Evolutionary conservation across 2,888 invertebrate species (phyloP).

Genomic region (Dryomyza anilis): DNA sequence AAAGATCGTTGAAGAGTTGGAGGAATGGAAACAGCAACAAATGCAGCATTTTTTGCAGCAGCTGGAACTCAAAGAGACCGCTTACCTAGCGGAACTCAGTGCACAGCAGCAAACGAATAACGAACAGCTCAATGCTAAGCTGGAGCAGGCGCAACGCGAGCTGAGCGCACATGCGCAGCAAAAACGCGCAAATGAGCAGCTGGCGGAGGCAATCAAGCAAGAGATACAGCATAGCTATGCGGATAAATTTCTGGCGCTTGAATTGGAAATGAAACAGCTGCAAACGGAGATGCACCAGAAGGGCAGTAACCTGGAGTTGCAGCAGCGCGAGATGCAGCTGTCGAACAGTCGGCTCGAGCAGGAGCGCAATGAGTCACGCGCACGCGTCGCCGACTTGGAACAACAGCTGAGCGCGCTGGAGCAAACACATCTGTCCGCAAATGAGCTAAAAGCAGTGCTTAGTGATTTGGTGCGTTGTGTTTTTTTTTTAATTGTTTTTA

Average conservation of each 20-base stretch:
- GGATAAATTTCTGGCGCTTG: constrained; percentile 40
- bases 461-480: constrained; percentile 67
- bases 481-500: not conserved
- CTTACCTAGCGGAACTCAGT: constrained; percentile 64
- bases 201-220: constrained; percentile 21
- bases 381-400: constrained; percentile 45
- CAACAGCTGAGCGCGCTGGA: constrained; percentile 57
- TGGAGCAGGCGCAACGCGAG: constrained; percentile 29
- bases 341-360: constrained; percentile 62
- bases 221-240: constrained; percentile 36
- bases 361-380: constrained; percentile 52
- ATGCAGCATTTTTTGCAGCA: constrained; percentile 69
- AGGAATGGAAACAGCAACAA: constrained; percentile 75
- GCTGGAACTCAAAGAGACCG: constrained; percentile 67
- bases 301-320: constrained; percentile 26
- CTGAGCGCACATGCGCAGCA: constrained; percentile 19
- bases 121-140: constrained; percentile 24
- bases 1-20: constrained; percentile 70
- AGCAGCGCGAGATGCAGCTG: constrained; percentile 24
- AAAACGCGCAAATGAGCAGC: constrained; percentile 8
- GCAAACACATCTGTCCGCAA: constrained; percentile 68
- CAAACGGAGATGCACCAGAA: constrained; percentile 39
- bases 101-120: constrained; percentile 67
- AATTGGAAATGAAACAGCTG: constrained; percentile 40
- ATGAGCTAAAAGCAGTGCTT: constrained; percentile 70